A percentile compares a stretch with the other conserved stretches of the same genome.
phyloP scores from a whole-genome alignment of 2,797 vertebrate genomes.

The Phrynocephalus vlangalii region DNA sequence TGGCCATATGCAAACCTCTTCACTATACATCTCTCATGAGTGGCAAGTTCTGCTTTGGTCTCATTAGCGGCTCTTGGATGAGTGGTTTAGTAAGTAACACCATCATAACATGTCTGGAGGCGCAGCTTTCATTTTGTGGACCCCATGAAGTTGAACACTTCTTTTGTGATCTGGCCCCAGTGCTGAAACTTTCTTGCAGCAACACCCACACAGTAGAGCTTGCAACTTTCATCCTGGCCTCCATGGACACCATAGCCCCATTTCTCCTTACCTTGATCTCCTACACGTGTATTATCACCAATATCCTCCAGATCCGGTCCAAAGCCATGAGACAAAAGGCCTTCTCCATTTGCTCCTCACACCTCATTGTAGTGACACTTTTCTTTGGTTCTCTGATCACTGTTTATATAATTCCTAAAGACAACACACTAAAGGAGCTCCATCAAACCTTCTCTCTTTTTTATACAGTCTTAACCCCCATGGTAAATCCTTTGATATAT shows the following conservation, averaged over 20 bases:
- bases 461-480: slow-evolving; percentile 60
- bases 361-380: slow-evolving; percentile 50
- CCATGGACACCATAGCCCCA: not conserved
- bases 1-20: slow-evolving; percentile 50
- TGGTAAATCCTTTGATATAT: slow-evolving; percentile 66
- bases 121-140: slow-evolving; percentile 44
- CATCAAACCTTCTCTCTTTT: slow-evolving; percentile 61
- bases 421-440: not conserved
- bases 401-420: slow-evolving; percentile 47
- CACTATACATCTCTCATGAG: slow-evolving; percentile 50
- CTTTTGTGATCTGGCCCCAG: slow-evolving; percentile 53
- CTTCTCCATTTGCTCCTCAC: slow-evolving; percentile 56
- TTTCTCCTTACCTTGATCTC: slow-evolving; percentile 45
- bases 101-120: slow-evolving; percentile 39
- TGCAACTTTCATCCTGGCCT: slow-evolving; percentile 45
- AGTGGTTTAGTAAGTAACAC: slow-evolving; percentile 51
- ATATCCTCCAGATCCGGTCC: slow-evolving; percentile 32
- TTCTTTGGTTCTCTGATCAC: slow-evolving; percentile 44
- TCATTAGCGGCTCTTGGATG: slow-evolving; percentile 41
- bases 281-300: slow-evolving; percentile 49
- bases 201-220: slow-evolving; percentile 41
- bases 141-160: slow-evolving; percentile 45
- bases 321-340: slow-evolving; percentile 27
- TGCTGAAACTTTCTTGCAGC: slow-evolving; percentile 54
- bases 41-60: not conserved